These are phyloP conservation scores for Hirtodrosophila duncani DNA, from an alignment of 2,888 invertebrate species.

Conservation along the genomic window DNA sequence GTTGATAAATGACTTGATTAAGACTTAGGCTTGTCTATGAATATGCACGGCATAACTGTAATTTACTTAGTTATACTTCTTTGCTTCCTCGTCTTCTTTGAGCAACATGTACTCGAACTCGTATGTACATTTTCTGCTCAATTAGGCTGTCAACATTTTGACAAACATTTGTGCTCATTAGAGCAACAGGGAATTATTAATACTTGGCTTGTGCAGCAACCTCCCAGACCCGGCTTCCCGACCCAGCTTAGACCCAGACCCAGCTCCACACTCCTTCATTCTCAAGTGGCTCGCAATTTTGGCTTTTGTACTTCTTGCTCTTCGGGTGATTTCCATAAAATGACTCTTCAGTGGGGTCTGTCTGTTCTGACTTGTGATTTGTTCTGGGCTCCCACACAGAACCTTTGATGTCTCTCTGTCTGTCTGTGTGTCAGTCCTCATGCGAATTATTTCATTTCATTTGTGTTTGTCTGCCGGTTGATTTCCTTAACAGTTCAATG, in stretches of 20 bases:
- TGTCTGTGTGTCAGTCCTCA: conserved; percentile 15
- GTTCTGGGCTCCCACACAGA: background rate
- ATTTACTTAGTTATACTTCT: too few relatives aligned
- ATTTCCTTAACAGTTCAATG: conserved; percentile 43
- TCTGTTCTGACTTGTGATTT: background rate
- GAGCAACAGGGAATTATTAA: conserved; percentile 62
- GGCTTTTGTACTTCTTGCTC: too few relatives aligned
- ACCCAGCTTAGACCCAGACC: background rate
- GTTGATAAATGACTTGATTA: conserved; percentile 49
- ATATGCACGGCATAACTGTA: too few relatives aligned
- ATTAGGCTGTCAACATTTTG: conserved; percentile 68
- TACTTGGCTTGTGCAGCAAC: conserved; percentile 44
- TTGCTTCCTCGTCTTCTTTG: too few relatives aligned
- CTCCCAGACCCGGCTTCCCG: conserved; percentile 4
- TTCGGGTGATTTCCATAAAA: conserved; percentile 66
- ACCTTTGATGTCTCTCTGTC: background rate
- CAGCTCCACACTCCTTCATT: background rate
- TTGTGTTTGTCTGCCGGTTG: conserved; percentile 41
- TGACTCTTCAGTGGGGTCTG: conserved; percentile 7
- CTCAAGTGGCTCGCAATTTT: conserved; percentile 44
- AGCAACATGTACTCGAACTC: too few relatives aligned
- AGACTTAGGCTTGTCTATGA: too few relatives aligned
- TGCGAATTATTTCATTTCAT: conserved; percentile 50
- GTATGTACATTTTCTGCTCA: conserved; percentile 64
- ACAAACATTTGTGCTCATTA: conserved; percentile 70